Evolutionary conservation across 2,113 vertebrate species (phyloP).

Genomic region (Prionailurus bengalensis): DNA sequence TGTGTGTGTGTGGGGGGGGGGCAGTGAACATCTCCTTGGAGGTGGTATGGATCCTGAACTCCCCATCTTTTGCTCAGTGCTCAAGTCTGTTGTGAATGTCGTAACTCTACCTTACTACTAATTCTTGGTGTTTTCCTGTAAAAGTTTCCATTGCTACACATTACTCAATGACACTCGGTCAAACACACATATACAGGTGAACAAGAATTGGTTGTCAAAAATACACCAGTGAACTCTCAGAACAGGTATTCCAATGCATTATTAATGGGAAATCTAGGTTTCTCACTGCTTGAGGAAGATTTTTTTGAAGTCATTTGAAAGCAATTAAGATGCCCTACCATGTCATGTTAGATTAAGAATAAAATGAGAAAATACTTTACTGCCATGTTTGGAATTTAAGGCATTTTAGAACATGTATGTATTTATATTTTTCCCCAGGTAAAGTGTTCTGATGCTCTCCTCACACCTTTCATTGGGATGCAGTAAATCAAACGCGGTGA

Average conservation of each 20-base stretch:
- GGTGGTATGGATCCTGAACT: not conserved
- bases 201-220: slow-evolving; percentile 77
- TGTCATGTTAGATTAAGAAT: not conserved
- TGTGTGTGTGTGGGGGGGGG: no score
- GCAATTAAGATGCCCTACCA: not conserved
- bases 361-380: not conserved
- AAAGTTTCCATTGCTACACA: slow-evolving; percentile 68
- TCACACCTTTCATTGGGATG: not conserved
- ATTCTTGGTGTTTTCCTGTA: not conserved
- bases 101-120: slow-evolving; percentile 45
- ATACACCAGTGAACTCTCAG: slow-evolving; percentile 69
- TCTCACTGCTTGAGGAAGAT: slow-evolving; percentile 58
- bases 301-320: not conserved
- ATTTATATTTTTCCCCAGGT: not conserved
- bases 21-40: not conserved
- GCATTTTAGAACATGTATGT: not conserved
- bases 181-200: slow-evolving; percentile 51
- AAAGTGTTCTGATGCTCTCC: not conserved
- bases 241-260: slow-evolving; percentile 77
- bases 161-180: not conserved
- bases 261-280: slow-evolving; percentile 74
- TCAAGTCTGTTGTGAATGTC: slow-evolving; percentile 26
- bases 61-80: not conserved
- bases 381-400: not conserved
- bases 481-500: not conserved